These are phyloP conservation scores for Augochlora pura DNA, from an alignment of 1,140 invertebrate species.

Conservation along the genomic window DNA sequence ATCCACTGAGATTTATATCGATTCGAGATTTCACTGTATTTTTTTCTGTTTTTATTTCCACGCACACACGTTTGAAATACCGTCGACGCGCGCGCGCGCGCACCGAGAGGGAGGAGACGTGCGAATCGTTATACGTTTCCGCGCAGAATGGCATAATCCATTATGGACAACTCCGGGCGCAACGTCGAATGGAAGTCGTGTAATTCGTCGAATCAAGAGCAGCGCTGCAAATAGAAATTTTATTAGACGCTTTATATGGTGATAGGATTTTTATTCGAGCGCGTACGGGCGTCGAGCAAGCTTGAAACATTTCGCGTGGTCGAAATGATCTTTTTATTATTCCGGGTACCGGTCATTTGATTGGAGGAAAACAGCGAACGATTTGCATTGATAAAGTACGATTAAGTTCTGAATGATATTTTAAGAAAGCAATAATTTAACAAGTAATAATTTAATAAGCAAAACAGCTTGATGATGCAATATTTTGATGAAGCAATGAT, in stretches of 20 bases:
- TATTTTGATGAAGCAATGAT: no score
- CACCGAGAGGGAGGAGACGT: no score
- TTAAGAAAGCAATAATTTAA: no score
- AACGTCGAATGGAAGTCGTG: not conserved
- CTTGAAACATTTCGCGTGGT: no score
- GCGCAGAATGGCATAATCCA: not conserved
- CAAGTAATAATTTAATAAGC: no score
- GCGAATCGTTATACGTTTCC: not conserved
- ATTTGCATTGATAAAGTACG: no score
- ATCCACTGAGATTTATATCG: conserved; percentile 4
- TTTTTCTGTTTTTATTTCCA: not conserved
- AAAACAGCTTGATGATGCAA: no score
- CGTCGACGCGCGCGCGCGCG: not conserved
- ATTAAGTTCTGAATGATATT: no score
- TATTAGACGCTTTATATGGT: not conserved
- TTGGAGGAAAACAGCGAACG: no score
- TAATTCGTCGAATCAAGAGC: not conserved
- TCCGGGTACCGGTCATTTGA: no score
- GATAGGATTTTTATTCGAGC: not conserved
- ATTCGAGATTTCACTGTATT: not conserved
- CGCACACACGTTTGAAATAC: not conserved
- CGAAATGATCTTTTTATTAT: no score
- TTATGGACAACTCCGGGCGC: not conserved
- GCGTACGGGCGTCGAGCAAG: no score
- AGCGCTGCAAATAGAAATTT: not conserved